These are phyloP conservation scores for Pseudochromis fuscus DNA, from an alignment of 2,797 vertebrate species.

Conservation along the genomic window DNA sequence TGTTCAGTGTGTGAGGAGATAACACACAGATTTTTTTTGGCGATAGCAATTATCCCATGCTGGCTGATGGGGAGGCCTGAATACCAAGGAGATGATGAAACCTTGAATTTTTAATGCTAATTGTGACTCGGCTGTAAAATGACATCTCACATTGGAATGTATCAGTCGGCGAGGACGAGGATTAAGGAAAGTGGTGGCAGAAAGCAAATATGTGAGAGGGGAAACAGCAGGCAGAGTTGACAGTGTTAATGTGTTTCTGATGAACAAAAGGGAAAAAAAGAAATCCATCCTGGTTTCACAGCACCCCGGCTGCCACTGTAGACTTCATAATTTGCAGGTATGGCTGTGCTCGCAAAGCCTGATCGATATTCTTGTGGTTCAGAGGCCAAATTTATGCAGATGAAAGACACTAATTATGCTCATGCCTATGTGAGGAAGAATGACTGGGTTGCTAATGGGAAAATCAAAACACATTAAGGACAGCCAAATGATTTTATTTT, in stretches of 20 bases:
- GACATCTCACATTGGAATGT: background rate
- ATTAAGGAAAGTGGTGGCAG: conserved; percentile 1
- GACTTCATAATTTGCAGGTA: conserved; percentile 56
- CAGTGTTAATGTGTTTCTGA: conserved; percentile 48
- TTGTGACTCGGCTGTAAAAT: conserved; percentile 7
- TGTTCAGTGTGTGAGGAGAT: conserved; percentile 5
- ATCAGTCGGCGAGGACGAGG: background rate
- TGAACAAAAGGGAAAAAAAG: conserved; percentile 34
- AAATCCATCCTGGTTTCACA: conserved; percentile 22
- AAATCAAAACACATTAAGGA: conserved; percentile 86
- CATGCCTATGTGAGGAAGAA: conserved; percentile 72
- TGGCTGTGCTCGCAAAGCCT: conserved; percentile 32
- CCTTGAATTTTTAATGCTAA: conserved; percentile 25
- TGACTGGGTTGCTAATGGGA: conserved; percentile 82
- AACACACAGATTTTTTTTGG: conserved; percentile 7
- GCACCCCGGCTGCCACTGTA: conserved; percentile 10
- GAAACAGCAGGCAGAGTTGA: background rate
- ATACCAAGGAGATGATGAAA: conserved; percentile 33
- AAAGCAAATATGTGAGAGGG: conserved; percentile 3
- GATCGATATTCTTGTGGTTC: conserved; percentile 75
- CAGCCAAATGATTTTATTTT: conserved; percentile 79
- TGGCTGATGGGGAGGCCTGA: conserved; percentile 20
- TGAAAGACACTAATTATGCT: conserved; percentile 84
- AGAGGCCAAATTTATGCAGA: conserved; percentile 80
- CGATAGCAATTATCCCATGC: conserved; percentile 35